phyloP scores from a whole-genome alignment of 2,113 vertebrate genomes.

The Poecile atricapillus region DNA sequence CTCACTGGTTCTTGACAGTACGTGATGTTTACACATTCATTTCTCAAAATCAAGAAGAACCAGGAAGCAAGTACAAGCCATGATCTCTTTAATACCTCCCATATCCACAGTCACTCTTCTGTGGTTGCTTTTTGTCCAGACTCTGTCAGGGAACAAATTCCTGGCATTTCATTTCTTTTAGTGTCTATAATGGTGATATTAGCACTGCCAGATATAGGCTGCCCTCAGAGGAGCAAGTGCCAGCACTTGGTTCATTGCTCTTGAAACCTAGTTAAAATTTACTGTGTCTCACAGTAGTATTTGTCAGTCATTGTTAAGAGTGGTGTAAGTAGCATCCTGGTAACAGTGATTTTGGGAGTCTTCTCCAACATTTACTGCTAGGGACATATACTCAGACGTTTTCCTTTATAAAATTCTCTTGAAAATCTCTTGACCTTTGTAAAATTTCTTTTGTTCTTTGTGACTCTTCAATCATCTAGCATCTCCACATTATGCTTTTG shows the following conservation, averaged over 20 bases:
- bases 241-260: background rate
- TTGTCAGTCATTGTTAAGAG: background rate
- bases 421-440: background rate
- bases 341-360: background rate
- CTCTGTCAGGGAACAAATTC: background rate
- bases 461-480: background rate
- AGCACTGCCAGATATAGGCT: background rate
- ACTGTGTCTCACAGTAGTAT: background rate
- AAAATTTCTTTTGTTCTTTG: background rate
- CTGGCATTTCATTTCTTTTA: background rate
- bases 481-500: background rate
- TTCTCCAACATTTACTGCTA: background rate
- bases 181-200: background rate
- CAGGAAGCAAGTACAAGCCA: background rate
- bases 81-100: background rate
- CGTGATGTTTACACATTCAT: rapidly evolving
- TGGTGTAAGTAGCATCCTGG: background rate
- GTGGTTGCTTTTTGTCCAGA: background rate
- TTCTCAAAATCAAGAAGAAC: background rate
- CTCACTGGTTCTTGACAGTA: background rate
- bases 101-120: background rate
- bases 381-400: background rate
- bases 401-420: background rate
- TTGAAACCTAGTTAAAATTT: background rate
- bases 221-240: background rate